These are phyloP conservation scores for Ethmia dodecea DNA, from an alignment of 2,888 invertebrate genomes.

Conservation along the genomic window DNA sequence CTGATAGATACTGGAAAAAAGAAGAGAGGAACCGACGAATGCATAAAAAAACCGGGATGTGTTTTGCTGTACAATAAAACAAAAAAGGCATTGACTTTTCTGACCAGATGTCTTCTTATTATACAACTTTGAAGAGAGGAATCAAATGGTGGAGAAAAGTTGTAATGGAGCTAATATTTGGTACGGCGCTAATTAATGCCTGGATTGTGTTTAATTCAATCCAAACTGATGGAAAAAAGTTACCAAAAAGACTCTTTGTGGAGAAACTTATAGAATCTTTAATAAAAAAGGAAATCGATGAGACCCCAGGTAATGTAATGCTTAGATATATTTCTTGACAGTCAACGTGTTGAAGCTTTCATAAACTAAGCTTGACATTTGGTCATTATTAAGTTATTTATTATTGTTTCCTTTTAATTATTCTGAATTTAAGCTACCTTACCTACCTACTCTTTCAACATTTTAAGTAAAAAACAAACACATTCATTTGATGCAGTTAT, in stretches of 20 bases:
- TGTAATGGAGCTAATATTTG: conserved; percentile 24
- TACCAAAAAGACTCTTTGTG: background rate
- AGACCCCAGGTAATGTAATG: no score
- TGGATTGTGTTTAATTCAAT: conserved; percentile 21
- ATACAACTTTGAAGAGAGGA: conserved; percentile 23
- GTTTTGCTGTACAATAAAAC: conserved; percentile 23
- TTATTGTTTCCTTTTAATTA: no score
- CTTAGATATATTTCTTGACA: no score
- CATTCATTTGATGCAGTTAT: no score
- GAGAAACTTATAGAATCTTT: background rate
- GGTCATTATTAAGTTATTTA: no score
- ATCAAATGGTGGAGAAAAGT: conserved; percentile 26
- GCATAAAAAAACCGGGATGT: conserved; percentile 23
- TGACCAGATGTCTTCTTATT: conserved; percentile 28
- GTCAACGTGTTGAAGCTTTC: no score
- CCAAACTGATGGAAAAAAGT: background rate
- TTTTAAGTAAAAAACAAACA: no score
- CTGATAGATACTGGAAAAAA: conserved; percentile 21
- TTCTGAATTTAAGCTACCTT: no score
- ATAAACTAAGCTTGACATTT: no score
- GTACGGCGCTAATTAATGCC: conserved; percentile 22
- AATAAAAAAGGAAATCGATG: no score
- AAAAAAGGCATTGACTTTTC: conserved; percentile 25
- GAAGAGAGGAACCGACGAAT: conserved; percentile 17
- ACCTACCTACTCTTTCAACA: no score